A percentile compares a stretch with the other conserved stretches of the same genome.
Evolutionary conservation across 2,888 invertebrate species (phyloP).

Genomic region (Clostera curtula): DNA sequence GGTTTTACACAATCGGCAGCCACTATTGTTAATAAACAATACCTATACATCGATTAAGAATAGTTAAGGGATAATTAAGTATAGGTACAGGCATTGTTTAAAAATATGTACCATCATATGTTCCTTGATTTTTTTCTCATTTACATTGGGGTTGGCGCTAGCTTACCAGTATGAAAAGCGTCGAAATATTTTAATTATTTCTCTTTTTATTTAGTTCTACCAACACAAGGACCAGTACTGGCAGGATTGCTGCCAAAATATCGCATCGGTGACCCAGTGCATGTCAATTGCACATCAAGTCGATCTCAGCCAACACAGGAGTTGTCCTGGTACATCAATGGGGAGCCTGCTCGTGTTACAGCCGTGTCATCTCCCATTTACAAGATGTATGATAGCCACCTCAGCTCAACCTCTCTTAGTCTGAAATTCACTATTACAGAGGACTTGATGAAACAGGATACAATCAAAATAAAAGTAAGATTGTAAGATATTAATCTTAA

Average conservation of each 20-base stretch:
- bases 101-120: too few relatives aligned
- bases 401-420: constrained; percentile 80
- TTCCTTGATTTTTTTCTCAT: too few relatives aligned
- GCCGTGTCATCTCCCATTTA: constrained; percentile 29
- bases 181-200: too few relatives aligned
- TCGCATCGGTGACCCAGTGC: constrained; percentile 82
- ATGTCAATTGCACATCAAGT: constrained; percentile 85
- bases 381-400: constrained; percentile 54
- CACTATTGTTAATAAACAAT: too few relatives aligned
- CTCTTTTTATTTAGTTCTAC: constrained; percentile 76
- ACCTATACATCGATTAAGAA: too few relatives aligned
- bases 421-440: constrained; percentile 82
- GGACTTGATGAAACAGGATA: constrained; percentile 82
- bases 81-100: too few relatives aligned
- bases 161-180: too few relatives aligned
- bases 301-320: constrained; percentile 83
- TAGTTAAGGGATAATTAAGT: too few relatives aligned
- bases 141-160: too few relatives aligned
- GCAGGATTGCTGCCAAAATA: constrained; percentile 82
- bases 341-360: constrained; percentile 75
- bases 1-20: too few relatives aligned
- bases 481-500: too few relatives aligned
- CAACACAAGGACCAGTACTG: constrained; percentile 83
- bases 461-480: constrained; percentile 83
- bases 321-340: constrained; percentile 88